A percentile compares a stretch with the other conserved stretches of the same genome.
phyloP scores from a whole-genome alignment of 1,140 invertebrate species.

The Leptinotarsa defecta region DNA sequence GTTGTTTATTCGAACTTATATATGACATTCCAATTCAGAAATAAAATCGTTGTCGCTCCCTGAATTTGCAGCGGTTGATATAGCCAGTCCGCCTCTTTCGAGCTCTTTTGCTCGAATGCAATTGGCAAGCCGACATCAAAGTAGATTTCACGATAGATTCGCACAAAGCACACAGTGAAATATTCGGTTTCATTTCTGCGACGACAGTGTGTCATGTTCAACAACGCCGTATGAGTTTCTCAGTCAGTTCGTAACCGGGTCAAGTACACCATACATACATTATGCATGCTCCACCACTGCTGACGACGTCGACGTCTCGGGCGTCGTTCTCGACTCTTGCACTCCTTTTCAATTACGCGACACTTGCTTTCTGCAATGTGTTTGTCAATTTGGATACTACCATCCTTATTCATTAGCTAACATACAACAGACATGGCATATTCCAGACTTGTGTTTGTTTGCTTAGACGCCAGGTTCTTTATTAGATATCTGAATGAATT shows the following conservation, averaged over 20 bases:
- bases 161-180: background rate
- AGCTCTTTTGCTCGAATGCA: too few relatives aligned
- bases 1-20: too few relatives aligned
- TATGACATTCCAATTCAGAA: too few relatives aligned
- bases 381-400: slow-evolving; percentile 1
- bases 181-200: background rate
- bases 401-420: slow-evolving; percentile 14
- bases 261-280: slow-evolving; percentile 17
- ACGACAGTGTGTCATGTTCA: background rate
- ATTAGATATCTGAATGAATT: too few relatives aligned
- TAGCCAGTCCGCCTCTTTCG: too few relatives aligned
- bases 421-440: background rate
- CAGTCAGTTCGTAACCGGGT: slow-evolving; percentile 4
- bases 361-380: background rate
- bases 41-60: too few relatives aligned
- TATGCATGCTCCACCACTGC: slow-evolving; percentile 11
- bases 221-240: background rate
- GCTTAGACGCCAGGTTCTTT: background rate
- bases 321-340: background rate
- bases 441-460: background rate
- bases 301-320: background rate
- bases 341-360: slow-evolving; percentile 16
- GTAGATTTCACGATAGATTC: too few relatives aligned
- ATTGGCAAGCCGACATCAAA: too few relatives aligned
- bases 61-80: too few relatives aligned